Base-by-base conservation (phyloP, 2,888 invertebrate species). In the Dicyrtomina minuta region DNA sequence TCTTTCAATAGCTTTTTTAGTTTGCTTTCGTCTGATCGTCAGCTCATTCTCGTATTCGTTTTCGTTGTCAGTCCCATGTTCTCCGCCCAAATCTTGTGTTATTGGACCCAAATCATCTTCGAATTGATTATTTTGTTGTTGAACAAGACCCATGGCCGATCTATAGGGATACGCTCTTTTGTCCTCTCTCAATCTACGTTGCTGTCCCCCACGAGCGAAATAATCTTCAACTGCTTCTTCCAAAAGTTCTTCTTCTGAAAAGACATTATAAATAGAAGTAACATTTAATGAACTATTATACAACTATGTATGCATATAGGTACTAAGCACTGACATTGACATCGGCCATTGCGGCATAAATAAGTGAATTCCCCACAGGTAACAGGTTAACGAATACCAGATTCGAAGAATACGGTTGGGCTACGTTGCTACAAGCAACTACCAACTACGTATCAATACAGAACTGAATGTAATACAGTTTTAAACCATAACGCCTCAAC, bases 171-270 rank as follows among this genome's bases (percentile, higher is more conserved):
- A 66, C 1, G 49, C 59, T 59, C 20, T 59, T 22, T 62, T 68
- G 20, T 56, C 51, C 3, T 15, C 12, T 13, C 44, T 61, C 59
- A 60, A 20, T 13, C 12, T 20, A 3, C 15, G 6, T 41, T 51
- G 33, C 13, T 67, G 46, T 13, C n/a, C 51, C 49, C 55, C 56
- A 17, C 49, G 66, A 22, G 55, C 17, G 2, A 58, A 49, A 64
- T 60, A 46, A 39, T 70, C 65, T 41, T 62, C 41, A 43, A 53
- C 27, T 2, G 67, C 69, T 33, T 70, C 72, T 33, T 67, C 59
- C 39, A 72, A 51, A 13, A 66, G 60, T 43, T 60, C 44, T 15
- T 62, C 69, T 20, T 72, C 72, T 72, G 46, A 55, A 53, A 46
- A 33, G n/a, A 10, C 22, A 22, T 17, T 51, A 12, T 20, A n/a